Conservation (phyloP, 2,797 vertebrate species). For the Anguilla pacifica region DNA sequence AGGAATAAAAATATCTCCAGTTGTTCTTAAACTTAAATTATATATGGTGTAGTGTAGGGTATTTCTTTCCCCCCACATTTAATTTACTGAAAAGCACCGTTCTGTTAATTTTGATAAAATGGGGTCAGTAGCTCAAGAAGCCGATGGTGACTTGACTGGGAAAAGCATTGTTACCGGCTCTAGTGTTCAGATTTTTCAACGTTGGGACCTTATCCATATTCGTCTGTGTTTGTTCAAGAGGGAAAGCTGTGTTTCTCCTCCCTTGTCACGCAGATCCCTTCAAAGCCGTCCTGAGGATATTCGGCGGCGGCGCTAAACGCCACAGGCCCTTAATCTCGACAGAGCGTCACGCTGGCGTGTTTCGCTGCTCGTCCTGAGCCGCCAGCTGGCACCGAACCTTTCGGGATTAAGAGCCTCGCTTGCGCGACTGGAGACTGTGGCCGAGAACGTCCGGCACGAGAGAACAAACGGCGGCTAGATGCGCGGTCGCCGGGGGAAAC, state of each 20-base stretch:
- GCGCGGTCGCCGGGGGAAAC: neutral
- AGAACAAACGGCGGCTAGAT: neutral
- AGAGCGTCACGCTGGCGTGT: neutral
- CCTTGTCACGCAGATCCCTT: neutral
- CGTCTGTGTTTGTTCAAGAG: neutral
- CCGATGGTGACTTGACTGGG: neutral
- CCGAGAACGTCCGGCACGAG: neutral
- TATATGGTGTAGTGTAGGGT: neutral
- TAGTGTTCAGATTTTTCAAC: neutral
- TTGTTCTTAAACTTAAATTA: neutral
- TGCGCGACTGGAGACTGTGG: neutral
- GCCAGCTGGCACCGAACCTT: conserved; percentile 17
- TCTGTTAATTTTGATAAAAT: neutral
- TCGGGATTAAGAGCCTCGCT: neutral
- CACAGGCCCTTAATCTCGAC: neutral
- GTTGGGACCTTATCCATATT: neutral
- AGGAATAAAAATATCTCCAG: neutral
- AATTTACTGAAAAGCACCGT: neutral
- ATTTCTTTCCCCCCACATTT: neutral
- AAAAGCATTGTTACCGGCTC: neutral
- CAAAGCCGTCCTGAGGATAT: neutral
- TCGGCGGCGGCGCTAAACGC: neutral
- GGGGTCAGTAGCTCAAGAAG: neutral
- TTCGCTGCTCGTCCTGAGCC: neutral
- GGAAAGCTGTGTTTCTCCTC: neutral